Evolutionary conservation across 2,113 vertebrate genomes (phyloP), one percentile per base, ranked within the genome.

Genomic region (Pagrus major): DNA sequence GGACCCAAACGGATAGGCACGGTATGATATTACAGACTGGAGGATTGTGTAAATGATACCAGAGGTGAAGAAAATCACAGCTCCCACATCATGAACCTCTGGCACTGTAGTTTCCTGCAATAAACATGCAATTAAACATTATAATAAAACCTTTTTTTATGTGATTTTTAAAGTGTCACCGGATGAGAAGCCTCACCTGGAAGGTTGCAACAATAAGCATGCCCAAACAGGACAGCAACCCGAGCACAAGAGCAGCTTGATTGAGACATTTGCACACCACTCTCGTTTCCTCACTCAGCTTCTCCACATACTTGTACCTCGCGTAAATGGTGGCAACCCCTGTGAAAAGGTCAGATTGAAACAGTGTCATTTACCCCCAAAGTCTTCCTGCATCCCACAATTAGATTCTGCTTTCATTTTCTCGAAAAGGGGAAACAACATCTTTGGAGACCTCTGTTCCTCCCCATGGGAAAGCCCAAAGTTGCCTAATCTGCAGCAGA

Each of bases 191-290:
- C 64, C 78, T 1, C 93, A 98, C 98, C 97, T 99, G 98, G 90
- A 99, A 99, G 74, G 96, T 97, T 74, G 97, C 97, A 55, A 99
- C 97, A 27, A 97, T 84, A 46, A 95, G 95, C 97, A 99, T 97
- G 81, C 97, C 96, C 20, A 95, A 55, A 86, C 97, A 98, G 75
- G 97, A 96, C 39, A 95, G 3, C 49, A 95, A 6, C 77, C 97
- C 98, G 2, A 96, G 0, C 7, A 64, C 80, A 4, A 98, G 81
- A 0, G 95, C 91, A 52, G 81, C 14, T 55, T 79, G n/a, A 78
- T 99, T 99, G 65, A 96, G 93, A 0, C 31, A 0, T 2, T 94
- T 52, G 1, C 21, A 80, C 83, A 94, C 42, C 1, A 87, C 80
- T 4, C 51, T 39, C 0, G 73, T 89, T 1, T 82, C 86, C 41